A percentile compares a stretch with the other conserved stretches of the same genome.
These are phyloP conservation scores for Phylloscopus trochilus DNA, from an alignment of 2,113 vertebrate species.

Conservation along the genomic window DNA sequence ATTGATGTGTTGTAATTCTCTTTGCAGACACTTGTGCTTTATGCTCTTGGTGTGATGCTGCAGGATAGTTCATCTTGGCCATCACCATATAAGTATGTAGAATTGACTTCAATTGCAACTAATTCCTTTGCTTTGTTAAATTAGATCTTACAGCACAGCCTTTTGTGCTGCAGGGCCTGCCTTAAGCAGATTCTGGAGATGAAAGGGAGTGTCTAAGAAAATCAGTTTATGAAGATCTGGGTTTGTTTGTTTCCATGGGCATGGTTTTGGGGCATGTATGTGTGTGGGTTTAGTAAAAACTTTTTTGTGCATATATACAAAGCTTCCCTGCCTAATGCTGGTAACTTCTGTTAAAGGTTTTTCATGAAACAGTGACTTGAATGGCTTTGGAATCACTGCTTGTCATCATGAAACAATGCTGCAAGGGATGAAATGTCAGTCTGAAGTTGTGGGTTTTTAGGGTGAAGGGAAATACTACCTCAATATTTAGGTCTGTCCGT, in stretches of 20 bases:
- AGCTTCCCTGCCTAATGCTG: not conserved
- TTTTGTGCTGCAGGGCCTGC: not conserved
- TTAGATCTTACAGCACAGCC: not conserved
- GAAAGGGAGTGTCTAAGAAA: not conserved
- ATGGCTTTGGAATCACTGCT: not conserved
- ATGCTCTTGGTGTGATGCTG: conserved; percentile 91
- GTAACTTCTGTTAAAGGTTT: not conserved
- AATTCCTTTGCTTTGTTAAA: not conserved
- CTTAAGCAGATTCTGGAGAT: not conserved
- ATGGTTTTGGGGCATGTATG: not conserved
- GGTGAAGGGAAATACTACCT: not conserved
- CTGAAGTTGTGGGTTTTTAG: not conserved
- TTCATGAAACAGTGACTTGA: not conserved
- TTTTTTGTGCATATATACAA: not conserved
- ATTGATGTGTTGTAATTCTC: not conserved
- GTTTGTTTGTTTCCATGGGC: not conserved
- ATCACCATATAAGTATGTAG: conserved; percentile 83
- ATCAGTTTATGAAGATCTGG: not conserved
- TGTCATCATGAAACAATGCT: not conserved
- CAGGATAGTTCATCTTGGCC: conserved; percentile 89
- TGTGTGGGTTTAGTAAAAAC: not conserved
- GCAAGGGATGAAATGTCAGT: not conserved
- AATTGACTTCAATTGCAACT: not conserved
- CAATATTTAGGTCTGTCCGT: not conserved
- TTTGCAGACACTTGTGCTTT: conserved; percentile 90